Percentiles rank a stretch among this genome's conserved stretches.
Evolutionary conservation across 1,140 invertebrate species (phyloP).

Genomic region (Sesamia nonagrioides): DNA sequence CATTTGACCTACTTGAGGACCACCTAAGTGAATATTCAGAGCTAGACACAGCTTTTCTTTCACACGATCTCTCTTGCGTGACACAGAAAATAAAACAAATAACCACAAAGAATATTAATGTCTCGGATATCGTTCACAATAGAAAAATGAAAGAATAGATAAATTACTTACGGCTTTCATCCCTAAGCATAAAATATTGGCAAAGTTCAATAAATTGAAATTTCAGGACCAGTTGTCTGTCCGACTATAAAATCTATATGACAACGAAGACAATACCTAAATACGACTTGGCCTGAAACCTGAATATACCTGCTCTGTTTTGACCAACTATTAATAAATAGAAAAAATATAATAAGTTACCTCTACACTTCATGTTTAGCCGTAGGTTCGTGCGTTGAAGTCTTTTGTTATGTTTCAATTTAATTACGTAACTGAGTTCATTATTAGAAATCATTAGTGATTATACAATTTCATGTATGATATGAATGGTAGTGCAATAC

Average conservation of each 20-base stretch:
- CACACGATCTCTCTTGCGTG: slow-evolving; percentile 1
- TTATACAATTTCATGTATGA: slow-evolving; percentile 30
- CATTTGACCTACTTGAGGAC: background rate
- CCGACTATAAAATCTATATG: too few relatives aligned
- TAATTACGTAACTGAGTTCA: slow-evolving; percentile 16
- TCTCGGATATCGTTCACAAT: background rate
- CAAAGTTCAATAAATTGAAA: too few relatives aligned
- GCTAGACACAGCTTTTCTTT: background rate
- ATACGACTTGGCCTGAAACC: too few relatives aligned
- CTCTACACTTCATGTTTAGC: background rate
- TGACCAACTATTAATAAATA: too few relatives aligned
- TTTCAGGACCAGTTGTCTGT: too few relatives aligned
- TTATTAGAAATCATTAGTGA: slow-evolving; percentile 24
- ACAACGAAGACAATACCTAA: too few relatives aligned
- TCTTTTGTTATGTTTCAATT: slow-evolving; percentile 43
- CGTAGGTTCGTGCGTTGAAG: slow-evolving; percentile 37
- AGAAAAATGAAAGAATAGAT: background rate
- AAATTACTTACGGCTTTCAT: background rate
- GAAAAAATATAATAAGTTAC: too few relatives aligned
- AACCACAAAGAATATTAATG: background rate
- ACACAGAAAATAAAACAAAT: slow-evolving; percentile 1
- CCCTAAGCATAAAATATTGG: background rate
- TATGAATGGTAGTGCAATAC: slow-evolving; percentile 24
- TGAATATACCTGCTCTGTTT: too few relatives aligned
- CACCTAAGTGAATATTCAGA: slow-evolving; percentile 20